A percentile compares a stretch with the other conserved stretches of the same genome.
phyloP scores from a whole-genome alignment of 1,140 invertebrate genomes.

The Drosophila murphyi region DNA sequence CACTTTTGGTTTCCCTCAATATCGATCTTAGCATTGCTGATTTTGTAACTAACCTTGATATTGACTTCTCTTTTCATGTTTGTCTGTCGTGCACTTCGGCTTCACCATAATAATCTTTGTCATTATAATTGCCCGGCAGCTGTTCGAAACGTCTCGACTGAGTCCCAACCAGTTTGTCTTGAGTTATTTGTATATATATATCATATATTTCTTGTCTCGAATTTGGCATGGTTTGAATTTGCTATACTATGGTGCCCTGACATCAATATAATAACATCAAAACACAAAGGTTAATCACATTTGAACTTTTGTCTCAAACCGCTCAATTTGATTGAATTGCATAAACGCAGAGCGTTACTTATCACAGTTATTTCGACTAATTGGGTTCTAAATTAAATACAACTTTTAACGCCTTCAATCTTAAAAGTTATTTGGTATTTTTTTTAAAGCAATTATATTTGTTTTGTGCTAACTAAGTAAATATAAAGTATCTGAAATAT shows the following conservation, averaged over 20 bases:
- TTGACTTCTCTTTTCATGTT: conserved; percentile 58
- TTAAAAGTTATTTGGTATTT: not conserved
- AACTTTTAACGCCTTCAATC: not conserved
- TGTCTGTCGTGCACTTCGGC: conserved; percentile 11
- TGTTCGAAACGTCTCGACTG: conserved; percentile 55
- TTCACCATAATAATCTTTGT: conserved; percentile 39
- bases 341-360: not conserved
- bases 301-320: conserved; percentile 60
- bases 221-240: conserved; percentile 32
- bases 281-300: conserved; percentile 78
- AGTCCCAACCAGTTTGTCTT: conserved; percentile 66
- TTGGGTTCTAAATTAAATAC: conserved; percentile 1
- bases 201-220: conserved; percentile 10
- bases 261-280: conserved; percentile 76
- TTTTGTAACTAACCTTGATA: conserved; percentile 81
- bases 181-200: conserved; percentile 5
- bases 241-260: conserved; percentile 54
- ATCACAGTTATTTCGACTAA: conserved; percentile 3
- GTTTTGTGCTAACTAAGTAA: too few relatives aligned
- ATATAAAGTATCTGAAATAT: too few relatives aligned
- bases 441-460: too few relatives aligned
- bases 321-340: conserved; percentile 5
- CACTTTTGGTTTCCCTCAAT: conserved; percentile 46
- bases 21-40: conserved; percentile 45
- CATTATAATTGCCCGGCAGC: conserved; percentile 52